Percentiles rank a stretch among this genome's conserved stretches.
phyloP scores from a whole-genome alignment of 2,797 vertebrate genomes.

The Synaphobranchus kaupii region DNA sequence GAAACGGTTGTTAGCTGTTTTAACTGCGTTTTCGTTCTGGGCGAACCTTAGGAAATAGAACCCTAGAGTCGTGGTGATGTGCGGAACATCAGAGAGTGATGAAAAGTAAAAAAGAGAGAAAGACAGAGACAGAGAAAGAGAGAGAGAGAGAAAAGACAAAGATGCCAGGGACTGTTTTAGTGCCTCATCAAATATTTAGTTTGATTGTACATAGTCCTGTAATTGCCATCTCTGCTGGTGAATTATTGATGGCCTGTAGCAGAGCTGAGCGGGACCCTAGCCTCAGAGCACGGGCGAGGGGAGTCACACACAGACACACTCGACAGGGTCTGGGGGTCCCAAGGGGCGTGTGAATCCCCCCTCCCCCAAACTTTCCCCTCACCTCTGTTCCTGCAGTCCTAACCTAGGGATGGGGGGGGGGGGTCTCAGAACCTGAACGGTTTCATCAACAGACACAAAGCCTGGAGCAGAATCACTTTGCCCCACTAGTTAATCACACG shows the following conservation, averaged over 20 bases:
- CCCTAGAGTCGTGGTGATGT: constrained; percentile 53
- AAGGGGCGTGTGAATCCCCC: background rate
- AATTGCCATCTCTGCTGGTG: constrained; percentile 79
- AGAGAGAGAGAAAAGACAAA: constrained; percentile 42
- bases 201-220: constrained; percentile 82
- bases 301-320: constrained; percentile 2
- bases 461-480: constrained; percentile 15
- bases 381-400: constrained; percentile 4
- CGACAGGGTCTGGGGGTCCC: constrained; percentile 23
- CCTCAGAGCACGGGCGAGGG: constrained; percentile 32
- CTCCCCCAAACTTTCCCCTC: background rate
- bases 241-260: constrained; percentile 79
- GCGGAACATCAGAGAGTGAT: constrained; percentile 44
- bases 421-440: background rate
- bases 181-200: constrained; percentile 84
- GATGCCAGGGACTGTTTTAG: constrained; percentile 79
- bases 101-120: constrained; percentile 3
- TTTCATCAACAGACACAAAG: constrained; percentile 11
- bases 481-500: constrained; percentile 17
- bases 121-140: background rate
- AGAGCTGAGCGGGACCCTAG: constrained; percentile 60
- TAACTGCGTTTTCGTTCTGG: constrained; percentile 59
- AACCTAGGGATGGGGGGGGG: background rate
- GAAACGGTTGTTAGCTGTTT: constrained; percentile 61
- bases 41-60: constrained; percentile 60